phyloP scores from a whole-genome alignment of 2,797 vertebrate genomes.

The Austrolebias charrua region DNA sequence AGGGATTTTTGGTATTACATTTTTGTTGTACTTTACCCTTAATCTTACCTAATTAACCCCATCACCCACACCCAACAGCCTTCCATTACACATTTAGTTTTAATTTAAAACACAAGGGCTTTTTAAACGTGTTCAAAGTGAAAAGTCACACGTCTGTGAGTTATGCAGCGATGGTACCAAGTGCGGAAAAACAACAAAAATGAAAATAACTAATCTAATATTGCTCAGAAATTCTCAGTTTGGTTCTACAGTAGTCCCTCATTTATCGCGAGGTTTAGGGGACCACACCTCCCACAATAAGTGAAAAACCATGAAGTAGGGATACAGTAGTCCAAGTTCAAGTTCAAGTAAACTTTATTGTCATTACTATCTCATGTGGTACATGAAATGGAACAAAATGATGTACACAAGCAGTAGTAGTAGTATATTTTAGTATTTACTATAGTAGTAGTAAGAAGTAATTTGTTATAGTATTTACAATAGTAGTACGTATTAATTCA shows the following conservation, averaged over 20 bases:
- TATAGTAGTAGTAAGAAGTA: too few relatives aligned
- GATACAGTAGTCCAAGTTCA: too few relatives aligned
- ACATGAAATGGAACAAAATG: too few relatives aligned
- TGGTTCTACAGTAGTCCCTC: conserved; percentile 11
- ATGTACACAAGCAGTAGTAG: too few relatives aligned
- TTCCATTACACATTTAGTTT: conserved; percentile 47
- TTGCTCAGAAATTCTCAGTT: conserved; percentile 1
- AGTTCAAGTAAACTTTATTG: too few relatives aligned
- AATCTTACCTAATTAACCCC: conserved; percentile 65
- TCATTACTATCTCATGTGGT: too few relatives aligned
- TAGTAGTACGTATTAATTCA: too few relatives aligned
- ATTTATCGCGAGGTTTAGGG: too few relatives aligned
- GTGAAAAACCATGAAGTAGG: too few relatives aligned
- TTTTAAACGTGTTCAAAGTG: conserved; percentile 46
- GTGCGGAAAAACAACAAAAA: conserved; percentile 40
- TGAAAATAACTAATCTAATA: conserved; percentile 8
- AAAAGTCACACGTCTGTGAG: conserved; percentile 32
- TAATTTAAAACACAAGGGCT: conserved; percentile 49
- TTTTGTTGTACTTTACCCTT: conserved; percentile 41
- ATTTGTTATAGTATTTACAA: neutral
- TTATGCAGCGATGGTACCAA: conserved; percentile 30
- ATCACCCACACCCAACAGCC: conserved; percentile 28
- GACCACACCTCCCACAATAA: too few relatives aligned
- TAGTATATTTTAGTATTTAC: neutral
- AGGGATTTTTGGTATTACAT: conserved; percentile 31